Evolutionary conservation across 2,113 vertebrate species (phyloP), one percentile per base, ranked within the genome.

Genomic region (Lagopus muta): DNA sequence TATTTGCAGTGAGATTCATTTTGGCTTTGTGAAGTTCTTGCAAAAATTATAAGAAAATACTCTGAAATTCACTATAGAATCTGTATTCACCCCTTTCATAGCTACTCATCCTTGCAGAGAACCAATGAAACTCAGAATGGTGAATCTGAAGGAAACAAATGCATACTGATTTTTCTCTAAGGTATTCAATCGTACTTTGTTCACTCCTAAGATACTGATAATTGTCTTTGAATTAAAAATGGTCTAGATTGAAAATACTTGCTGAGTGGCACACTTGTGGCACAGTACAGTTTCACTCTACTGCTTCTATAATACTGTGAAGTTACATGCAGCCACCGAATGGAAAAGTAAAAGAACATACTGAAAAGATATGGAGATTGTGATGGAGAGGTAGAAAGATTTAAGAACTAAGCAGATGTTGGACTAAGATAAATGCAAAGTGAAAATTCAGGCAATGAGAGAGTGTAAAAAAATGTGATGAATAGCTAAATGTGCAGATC

Each of bases 361-460:
- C 36, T 71, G 47, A 77, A 64, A 77, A 88, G 16, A 47, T 71
- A 62, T 3, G 11, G 25, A 60, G 11, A 40, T 71, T 30, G 71
- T 77, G 94, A 54, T 60, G 27, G 27, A 76, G 20, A 93, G 17
- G 11, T 32, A 30, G 73, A 72, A 82, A 21, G 85, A 91, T 50
- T 20, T 82, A 88, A 92, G n/a, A 89, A 7, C 17, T 90, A 87
- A 93, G 83, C 27, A 82, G 47, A 8, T 84, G 10, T 7, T 88
- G 45, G 43, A 57, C 17, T 91, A 61, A 96, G 96, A 94, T 60
- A 92, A 94, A 92, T 71, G 34, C 36, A 77, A 93, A 93, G n/a
- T 77, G 64, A 89, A 96, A 96, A 94, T 78, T 83, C 55, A 93
- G 34, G 3, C 5, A 71, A 6, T 13, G 8, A n/a, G 6, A 28